Conservation (phyloP, 2,113 vertebrate genomes). For the Protobothrops flavoviridis region DNA sequence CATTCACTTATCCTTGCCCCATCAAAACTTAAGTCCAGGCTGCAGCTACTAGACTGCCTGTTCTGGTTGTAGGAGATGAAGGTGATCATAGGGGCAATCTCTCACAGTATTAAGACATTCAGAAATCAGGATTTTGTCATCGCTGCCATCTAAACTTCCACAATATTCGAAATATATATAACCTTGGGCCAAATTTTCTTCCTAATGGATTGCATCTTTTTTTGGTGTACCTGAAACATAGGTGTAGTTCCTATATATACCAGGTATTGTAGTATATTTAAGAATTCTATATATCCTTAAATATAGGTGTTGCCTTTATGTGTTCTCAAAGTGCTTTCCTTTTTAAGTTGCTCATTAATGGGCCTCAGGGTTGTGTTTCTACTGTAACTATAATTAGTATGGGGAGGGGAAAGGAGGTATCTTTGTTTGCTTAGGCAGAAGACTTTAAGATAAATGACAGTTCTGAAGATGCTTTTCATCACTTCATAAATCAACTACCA, state of each 20-base stretch:
- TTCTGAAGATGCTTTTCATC: slow-evolving; percentile 80
- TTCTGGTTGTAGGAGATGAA: neutral
- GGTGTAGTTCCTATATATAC: neutral
- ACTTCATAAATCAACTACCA: slow-evolving; percentile 78
- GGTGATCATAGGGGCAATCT: neutral
- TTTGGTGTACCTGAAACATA: neutral
- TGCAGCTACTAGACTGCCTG: neutral
- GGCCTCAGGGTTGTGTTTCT: slow-evolving; percentile 65
- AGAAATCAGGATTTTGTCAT: neutral
- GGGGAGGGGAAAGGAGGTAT: slow-evolving; percentile 37
- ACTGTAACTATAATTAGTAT: slow-evolving; percentile 67
- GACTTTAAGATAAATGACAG: slow-evolving; percentile 78
- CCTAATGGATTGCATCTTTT: neutral
- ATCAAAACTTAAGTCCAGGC: neutral
- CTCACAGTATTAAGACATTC: neutral
- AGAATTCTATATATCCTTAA: neutral
- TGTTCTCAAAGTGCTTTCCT: neutral
- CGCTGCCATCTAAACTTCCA: neutral
- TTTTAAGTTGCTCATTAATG: slow-evolving; percentile 24
- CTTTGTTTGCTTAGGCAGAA: slow-evolving; percentile 81
- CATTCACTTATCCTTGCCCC: neutral
- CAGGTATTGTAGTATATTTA: neutral
- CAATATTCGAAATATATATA: neutral
- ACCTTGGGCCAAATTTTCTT: neutral
- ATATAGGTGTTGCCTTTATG: neutral